Conservation (phyloP, 2,888 invertebrate genomes). For the Eugnorisma glareosa region DNA sequence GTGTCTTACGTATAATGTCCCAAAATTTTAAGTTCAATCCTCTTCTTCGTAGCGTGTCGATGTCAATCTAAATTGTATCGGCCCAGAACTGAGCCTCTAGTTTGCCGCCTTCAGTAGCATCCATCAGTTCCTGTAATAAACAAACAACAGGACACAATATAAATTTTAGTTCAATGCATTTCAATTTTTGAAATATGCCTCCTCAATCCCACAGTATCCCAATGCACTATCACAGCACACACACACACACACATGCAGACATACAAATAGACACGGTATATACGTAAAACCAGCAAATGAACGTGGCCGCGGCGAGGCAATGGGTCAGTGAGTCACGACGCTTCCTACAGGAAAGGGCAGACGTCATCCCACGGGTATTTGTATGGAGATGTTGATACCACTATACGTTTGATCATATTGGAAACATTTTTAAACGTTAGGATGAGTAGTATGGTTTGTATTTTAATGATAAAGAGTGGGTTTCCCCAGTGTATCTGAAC, state of each 20-base stretch:
- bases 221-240: slow-evolving; percentile 35
- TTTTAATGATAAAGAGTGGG: neutral
- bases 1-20: no score
- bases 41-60: no score
- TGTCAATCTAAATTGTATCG: no score
- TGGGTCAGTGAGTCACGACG: slow-evolving; percentile 86
- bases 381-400: slow-evolving; percentile 68
- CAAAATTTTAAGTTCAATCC: no score
- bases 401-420: neutral
- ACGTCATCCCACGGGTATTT: slow-evolving; percentile 67
- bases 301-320: slow-evolving; percentile 74
- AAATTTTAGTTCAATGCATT: neutral
- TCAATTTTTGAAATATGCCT: neutral
- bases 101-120: no score
- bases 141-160: no score
- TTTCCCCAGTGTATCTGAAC: neutral
- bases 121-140: no score
- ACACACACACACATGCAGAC: slow-evolving; percentile 38
- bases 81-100: no score
- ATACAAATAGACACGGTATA: slow-evolving; percentile 31
- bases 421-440: neutral
- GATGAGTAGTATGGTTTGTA: neutral
- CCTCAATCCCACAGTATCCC: slow-evolving; percentile 16
- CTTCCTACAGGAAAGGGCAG: slow-evolving; percentile 86
- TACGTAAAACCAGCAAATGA: slow-evolving; percentile 65